These are phyloP conservation scores for Uromys caudimaculatus DNA, from an alignment of 2,797 vertebrate species.

Conservation along the genomic window DNA sequence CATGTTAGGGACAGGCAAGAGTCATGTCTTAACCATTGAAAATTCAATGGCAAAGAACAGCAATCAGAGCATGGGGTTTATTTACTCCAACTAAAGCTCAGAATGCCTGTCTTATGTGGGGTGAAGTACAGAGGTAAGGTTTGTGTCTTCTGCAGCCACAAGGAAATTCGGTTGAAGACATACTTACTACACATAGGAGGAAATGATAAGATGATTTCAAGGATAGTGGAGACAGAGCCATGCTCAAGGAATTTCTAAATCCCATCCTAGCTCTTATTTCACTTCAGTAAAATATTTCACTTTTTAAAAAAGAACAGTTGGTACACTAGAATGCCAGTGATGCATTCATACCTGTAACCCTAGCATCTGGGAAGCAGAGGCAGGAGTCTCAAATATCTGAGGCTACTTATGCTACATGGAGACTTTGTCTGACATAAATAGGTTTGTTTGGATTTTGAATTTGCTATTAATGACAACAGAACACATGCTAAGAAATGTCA, in stretches of 20 bases:
- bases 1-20: background rate
- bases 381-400: background rate
- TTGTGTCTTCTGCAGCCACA: background rate
- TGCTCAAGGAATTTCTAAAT: background rate
- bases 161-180: background rate
- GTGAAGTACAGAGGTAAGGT: background rate
- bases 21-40: background rate
- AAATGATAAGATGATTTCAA: background rate
- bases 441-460: background rate
- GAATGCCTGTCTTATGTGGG: background rate
- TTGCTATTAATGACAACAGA: background rate
- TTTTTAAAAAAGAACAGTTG: background rate
- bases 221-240: background rate
- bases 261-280: background rate
- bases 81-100: background rate
- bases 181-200: background rate
- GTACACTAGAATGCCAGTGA: background rate
- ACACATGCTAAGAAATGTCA: background rate
- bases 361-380: background rate
- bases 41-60: background rate
- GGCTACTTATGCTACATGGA: background rate
- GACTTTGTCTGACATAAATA: background rate
- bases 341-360: background rate
- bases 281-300: background rate
- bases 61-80: background rate